Percentiles rank a stretch among this genome's conserved stretches.
phyloP scores from a whole-genome alignment of 2,888 invertebrate species.

The Heliconius ethilla region DNA sequence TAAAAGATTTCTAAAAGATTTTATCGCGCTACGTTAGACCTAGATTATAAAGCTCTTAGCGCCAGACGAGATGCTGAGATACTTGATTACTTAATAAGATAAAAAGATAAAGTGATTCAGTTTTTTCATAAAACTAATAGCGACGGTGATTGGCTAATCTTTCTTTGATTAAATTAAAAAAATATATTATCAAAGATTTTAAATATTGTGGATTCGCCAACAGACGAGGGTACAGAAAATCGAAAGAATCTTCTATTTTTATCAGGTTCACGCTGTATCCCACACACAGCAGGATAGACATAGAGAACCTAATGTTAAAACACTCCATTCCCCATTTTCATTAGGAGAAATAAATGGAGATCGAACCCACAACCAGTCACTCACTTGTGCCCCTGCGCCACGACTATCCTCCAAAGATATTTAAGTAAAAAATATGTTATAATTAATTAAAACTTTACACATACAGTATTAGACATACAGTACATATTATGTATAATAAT shows the following conservation, averaged over 20 bases:
- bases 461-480: background rate
- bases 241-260: no score
- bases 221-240: no score
- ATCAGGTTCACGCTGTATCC: no score
- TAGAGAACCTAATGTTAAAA: no score
- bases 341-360: no score
- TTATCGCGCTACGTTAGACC: background rate
- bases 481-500: no score
- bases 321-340: no score
- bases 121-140: background rate
- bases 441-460: background rate
- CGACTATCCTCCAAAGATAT: no score
- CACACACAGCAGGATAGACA: no score
- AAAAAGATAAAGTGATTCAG: background rate
- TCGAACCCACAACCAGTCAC: no score
- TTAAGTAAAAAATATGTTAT: no score
- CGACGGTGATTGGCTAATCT: background rate
- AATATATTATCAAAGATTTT: background rate
- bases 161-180: background rate
- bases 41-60: background rate
- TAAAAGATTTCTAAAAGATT: slow-evolving; percentile 8
- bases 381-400: no score
- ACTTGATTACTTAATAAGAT: background rate
- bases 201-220: background rate
- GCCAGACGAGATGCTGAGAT: background rate